Conservation (phyloP, 2,888 invertebrate species). For the Idaea dimidiata region DNA sequence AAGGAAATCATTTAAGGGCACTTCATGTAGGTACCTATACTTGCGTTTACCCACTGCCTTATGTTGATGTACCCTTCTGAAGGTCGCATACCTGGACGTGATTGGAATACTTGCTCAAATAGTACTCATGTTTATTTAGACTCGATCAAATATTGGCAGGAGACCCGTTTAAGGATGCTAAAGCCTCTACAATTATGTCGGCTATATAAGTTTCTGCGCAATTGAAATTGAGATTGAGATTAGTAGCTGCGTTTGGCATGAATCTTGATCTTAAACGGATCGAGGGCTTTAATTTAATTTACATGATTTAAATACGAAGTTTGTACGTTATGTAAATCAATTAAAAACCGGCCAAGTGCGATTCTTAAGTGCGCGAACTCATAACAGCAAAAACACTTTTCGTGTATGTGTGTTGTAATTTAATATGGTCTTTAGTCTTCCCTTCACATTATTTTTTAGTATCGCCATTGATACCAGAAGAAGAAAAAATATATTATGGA, state of each 20-base stretch:
- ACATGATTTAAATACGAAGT: neutral
- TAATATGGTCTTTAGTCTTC: too few species aligned
- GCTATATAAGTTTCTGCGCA: slow-evolving; percentile 30
- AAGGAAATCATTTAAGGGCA: slow-evolving; percentile 45
- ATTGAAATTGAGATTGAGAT: slow-evolving; percentile 8
- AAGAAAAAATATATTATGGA: too few species aligned
- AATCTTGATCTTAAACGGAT: neutral
- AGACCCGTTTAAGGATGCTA: slow-evolving; percentile 26
- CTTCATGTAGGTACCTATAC: neutral
- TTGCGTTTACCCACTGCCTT: slow-evolving; percentile 11
- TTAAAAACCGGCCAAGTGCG: too few species aligned
- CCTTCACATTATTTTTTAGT: too few species aligned
- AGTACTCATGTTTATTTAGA: slow-evolving; percentile 32
- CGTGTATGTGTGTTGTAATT: too few species aligned
- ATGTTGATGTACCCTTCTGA: slow-evolving; percentile 39
- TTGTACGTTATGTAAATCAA: too few species aligned
- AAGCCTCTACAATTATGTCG: slow-evolving; percentile 32
- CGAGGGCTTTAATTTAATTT: neutral
- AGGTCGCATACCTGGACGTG: slow-evolving; percentile 48
- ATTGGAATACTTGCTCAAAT: slow-evolving; percentile 26
- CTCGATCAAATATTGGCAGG: slow-evolving; percentile 34
- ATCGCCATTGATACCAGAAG: too few species aligned
- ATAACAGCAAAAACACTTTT: too few species aligned
- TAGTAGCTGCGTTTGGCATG: neutral
- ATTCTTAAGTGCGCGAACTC: too few species aligned